These are phyloP conservation scores for Diachasmimorpha longicaudata DNA, from an alignment of 1,140 invertebrate species.

Conservation along the genomic window DNA sequence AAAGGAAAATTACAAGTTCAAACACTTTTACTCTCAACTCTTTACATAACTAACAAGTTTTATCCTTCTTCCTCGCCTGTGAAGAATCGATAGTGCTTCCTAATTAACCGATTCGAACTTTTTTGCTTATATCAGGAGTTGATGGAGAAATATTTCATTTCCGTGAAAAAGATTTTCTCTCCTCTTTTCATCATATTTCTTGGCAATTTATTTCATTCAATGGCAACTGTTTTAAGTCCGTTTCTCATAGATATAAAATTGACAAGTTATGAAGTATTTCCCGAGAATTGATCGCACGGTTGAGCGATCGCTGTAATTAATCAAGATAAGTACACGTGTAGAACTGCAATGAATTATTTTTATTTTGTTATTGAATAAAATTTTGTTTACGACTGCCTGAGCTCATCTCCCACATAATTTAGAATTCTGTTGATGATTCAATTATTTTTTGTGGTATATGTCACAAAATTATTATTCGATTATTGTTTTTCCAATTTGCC, in stretches of 20 bases:
- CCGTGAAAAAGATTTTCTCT: not conserved
- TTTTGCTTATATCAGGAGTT: not conserved
- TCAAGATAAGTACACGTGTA: not conserved
- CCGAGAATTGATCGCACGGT: not conserved
- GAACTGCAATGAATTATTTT: not conserved
- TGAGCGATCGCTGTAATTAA: not conserved
- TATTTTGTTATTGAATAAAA: not conserved
- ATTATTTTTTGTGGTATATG: not conserved
- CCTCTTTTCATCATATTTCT: not conserved
- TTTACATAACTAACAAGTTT: not conserved
- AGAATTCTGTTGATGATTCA: not conserved
- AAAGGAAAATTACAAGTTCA: not conserved
- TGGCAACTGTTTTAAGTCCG: not conserved
- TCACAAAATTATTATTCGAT: no score
- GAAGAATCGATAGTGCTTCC: not conserved
- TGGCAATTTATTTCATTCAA: not conserved
- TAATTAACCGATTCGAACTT: not conserved
- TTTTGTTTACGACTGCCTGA: not conserved
- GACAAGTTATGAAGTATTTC: not conserved
- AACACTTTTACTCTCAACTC: not conserved
- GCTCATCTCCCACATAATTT: not conserved
- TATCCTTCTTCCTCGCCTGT: not conserved
- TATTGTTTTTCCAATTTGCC: no score
- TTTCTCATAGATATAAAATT: not conserved
- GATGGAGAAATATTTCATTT: not conserved